Evolutionary conservation across 2,797 vertebrate species (phyloP).

Genomic region (Cygnus olor): DNA sequence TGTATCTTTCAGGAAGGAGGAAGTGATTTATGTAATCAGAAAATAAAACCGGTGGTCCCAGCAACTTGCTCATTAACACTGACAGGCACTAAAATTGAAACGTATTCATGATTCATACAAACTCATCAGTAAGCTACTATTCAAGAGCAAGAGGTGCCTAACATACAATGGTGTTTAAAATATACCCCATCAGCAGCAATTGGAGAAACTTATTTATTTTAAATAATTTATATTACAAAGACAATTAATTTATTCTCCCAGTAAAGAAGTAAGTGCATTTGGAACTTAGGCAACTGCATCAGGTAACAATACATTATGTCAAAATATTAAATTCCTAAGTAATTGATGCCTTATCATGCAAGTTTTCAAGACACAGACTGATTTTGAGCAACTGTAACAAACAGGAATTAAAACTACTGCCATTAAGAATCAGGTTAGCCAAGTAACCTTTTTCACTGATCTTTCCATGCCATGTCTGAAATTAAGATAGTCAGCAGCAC

Average conservation of each 20-base stretch:
- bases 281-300: background rate
- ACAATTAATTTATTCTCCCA: background rate
- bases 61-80: background rate
- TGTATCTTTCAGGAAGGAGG: background rate
- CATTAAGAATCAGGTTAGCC: background rate
- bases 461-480: background rate
- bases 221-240: background rate
- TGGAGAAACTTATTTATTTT: background rate
- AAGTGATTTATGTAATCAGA: background rate
- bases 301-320: background rate
- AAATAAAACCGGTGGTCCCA: background rate
- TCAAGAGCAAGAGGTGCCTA: background rate
- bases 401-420: background rate
- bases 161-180: background rate
- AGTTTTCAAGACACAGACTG: background rate
- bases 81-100: background rate
- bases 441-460: background rate
- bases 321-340: background rate
- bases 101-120: background rate
- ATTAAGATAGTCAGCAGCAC: fast-evolving
- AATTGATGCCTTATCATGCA: background rate
- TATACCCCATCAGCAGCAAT: background rate
- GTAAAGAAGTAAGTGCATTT: background rate
- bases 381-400: background rate
- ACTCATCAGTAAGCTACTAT: background rate